Base-by-base conservation (phyloP, 2,113 vertebrate species). In the Cinclus cinclus region DNA sequence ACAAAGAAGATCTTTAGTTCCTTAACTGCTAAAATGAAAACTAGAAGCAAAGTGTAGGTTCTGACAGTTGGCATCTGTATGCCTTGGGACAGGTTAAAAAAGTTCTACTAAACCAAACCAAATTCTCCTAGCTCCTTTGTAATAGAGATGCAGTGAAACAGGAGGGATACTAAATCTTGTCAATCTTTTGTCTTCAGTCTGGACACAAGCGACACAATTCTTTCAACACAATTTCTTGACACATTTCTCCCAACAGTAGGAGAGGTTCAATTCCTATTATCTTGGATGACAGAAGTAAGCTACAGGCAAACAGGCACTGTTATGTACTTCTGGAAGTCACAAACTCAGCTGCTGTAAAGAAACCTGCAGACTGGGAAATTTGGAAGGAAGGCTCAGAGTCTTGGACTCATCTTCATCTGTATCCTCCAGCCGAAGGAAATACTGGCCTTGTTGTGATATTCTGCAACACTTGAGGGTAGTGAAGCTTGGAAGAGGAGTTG, bases 351-450 rank as follows among this genome's bases (percentile, higher is more conserved):
- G 28, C 55, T 94, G 9, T 92, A 95, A 76, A 82, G 87, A 90
- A 89, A 92, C 37, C 62, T 92, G 42, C 93, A 95, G 65, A 84
- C 25, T 77, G 79, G 64, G 89, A 87, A 62, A 84, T 74, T 75
- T 78, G 79, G 63, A 94, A 92, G 24, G 71, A 96, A 94, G 65
- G 70, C 71, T 70, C 23, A 87, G 87, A 83, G 85, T 95, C 76
- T 93, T 92, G 60, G 35, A 68, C 71, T 90, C 59, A 22, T 81
- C 73, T 85, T 95, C 90, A 58, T 52, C 89, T 90, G 63, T 59
- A 50, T 91, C 55, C 79, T 96, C 50, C 86, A 94, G 75, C 68
- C 59, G 87, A 87, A 89, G 73, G 82, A 94, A 82, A 87, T 73
- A 75, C 6, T 92, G 73, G 10, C 52, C 76, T 87, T 39, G 44